Conservation (phyloP, 2,113 vertebrate genomes). For the Notarius quadriscutis region DNA sequence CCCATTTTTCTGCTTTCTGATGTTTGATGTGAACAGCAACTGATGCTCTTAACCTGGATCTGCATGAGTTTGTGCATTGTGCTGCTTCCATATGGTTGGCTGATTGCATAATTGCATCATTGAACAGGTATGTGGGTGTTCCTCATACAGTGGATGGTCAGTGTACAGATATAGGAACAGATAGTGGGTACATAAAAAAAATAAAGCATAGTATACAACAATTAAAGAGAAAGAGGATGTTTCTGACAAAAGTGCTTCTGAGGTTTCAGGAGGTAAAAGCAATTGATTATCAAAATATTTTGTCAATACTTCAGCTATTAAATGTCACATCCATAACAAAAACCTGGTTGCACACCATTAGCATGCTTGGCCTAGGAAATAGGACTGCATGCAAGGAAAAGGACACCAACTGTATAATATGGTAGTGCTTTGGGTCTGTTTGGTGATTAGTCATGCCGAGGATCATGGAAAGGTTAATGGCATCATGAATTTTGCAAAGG, state of each 20-base stretch:
- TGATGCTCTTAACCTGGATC: neutral
- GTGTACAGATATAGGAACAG: neutral
- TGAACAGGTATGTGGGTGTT: neutral
- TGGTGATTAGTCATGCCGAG: neutral
- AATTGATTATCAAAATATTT: neutral
- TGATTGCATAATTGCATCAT: neutral
- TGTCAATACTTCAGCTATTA: neutral
- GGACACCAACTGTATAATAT: neutral
- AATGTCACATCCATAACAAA: neutral
- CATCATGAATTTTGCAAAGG: neutral
- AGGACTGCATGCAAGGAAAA: neutral
- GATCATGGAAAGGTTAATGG: neutral
- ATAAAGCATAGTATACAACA: neutral
- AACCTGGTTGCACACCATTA: neutral
- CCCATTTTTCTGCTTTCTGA: neutral
- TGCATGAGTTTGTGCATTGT: neutral
- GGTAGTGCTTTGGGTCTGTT: neutral
- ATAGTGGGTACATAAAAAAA: neutral
- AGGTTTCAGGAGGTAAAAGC: neutral
- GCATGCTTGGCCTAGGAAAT: neutral
- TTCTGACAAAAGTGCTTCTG: neutral
- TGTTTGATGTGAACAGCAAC: neutral
- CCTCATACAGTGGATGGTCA: neutral
- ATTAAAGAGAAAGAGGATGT: neutral
- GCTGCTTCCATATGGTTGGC: neutral